phyloP scores from a whole-genome alignment of 35 echinoderm and acorn worm genomes.

The Strongylocentrotus purpuratus region DNA sequence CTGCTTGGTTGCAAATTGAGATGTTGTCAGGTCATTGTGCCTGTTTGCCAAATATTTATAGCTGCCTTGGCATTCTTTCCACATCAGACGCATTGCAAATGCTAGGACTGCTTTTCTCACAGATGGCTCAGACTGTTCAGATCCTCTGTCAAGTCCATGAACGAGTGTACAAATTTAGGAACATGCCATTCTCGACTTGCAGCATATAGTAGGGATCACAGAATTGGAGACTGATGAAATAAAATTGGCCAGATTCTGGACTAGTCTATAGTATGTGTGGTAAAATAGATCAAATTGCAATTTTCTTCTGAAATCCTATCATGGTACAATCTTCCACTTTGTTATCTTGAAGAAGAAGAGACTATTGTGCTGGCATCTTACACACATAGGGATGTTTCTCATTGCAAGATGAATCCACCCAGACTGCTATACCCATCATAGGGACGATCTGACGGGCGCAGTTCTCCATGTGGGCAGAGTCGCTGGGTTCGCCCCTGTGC shows the following conservation, averaged over 20 bases:
- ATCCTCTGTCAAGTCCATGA: too few species aligned
- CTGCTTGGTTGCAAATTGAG: too few species aligned
- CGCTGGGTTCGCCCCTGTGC: slow-evolving; percentile 51
- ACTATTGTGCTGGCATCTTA: slow-evolving; percentile 80
- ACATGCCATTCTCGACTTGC: too few species aligned
- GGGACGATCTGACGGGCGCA: slow-evolving; percentile 70
- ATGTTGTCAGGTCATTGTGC: not conserved
- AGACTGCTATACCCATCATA: slow-evolving; percentile 55
- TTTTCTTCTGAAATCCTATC: not conserved
- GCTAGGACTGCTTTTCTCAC: not conserved
- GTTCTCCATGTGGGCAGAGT: slow-evolving; percentile 34
- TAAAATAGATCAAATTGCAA: not conserved
- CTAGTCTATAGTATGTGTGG: too few species aligned
- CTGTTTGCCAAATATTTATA: not conserved
- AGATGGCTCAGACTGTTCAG: not conserved
- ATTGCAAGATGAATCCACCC: slow-evolving; percentile 54
- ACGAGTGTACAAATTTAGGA: too few species aligned
- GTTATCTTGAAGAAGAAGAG: not conserved
- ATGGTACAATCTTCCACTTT: not conserved
- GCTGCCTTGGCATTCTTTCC: not conserved
- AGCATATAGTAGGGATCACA: too few species aligned
- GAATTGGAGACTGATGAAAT: too few species aligned
- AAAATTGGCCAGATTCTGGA: too few species aligned
- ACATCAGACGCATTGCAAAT: not conserved
- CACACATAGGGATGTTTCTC: slow-evolving; percentile 77